phyloP scores from a whole-genome alignment of 2,888 invertebrate genomes.

The Macaria liturata region DNA sequence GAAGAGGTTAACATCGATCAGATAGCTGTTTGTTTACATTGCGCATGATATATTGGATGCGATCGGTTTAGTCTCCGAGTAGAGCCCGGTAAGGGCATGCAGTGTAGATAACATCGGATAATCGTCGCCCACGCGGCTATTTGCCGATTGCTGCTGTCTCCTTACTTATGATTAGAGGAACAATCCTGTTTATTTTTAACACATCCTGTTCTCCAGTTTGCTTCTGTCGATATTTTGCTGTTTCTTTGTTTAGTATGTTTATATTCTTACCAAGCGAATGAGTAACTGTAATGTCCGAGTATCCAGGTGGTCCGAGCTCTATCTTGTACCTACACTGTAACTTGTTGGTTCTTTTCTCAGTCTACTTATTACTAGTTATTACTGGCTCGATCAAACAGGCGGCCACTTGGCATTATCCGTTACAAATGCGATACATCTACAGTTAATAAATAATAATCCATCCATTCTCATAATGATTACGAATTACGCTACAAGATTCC shows the following conservation, averaged over 20 bases:
- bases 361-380: too few relatives aligned
- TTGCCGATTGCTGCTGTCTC: constrained; percentile 58
- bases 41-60: constrained; percentile 12
- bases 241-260: too few relatives aligned
- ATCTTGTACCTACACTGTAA: too few relatives aligned
- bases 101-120: constrained; percentile 61
- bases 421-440: too few relatives aligned
- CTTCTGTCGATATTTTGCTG: too few relatives aligned
- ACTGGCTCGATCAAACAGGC: too few relatives aligned
- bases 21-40: constrained; percentile 19
- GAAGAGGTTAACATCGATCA: neutral
- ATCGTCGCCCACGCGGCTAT: constrained; percentile 65
- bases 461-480: constrained; percentile 5
- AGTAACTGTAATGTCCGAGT: too few relatives aligned
- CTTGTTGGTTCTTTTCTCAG: too few relatives aligned
- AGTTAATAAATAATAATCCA: neutral
- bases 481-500: neutral
- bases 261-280: too few relatives aligned
- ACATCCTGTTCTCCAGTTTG: constrained; percentile 20
- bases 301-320: too few relatives aligned
- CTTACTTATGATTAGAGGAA: constrained; percentile 62
- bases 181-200: constrained; percentile 37
- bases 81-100: constrained; percentile 48
- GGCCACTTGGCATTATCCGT: too few relatives aligned
- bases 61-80: constrained; percentile 24